These are phyloP conservation scores for Hypothenemus hampei DNA, from an alignment of 1,140 invertebrate genomes.

Conservation along the genomic window DNA sequence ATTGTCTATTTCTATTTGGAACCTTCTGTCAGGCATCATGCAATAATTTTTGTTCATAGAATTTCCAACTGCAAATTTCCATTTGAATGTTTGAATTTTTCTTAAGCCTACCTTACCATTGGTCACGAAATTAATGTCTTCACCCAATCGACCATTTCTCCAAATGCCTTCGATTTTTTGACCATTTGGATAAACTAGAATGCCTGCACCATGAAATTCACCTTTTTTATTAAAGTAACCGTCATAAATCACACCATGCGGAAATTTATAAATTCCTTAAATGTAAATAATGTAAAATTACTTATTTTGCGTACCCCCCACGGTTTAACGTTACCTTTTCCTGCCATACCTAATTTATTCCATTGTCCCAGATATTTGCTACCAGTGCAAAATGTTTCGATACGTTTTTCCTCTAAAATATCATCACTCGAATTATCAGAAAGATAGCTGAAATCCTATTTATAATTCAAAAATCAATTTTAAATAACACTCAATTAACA, in stretches of 20 bases:
- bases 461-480: too few relatives aligned
- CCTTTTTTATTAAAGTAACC: constrained; percentile 51
- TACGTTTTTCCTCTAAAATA: neutral
- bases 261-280: constrained; percentile 22
- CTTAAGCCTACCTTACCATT: neutral
- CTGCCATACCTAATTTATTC: constrained; percentile 52
- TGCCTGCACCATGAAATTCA: constrained; percentile 52
- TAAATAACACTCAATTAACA: neutral
- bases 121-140: constrained; percentile 3
- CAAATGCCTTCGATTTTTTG: constrained; percentile 48
- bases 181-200: constrained; percentile 48
- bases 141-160: constrained; percentile 44
- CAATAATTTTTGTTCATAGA: constrained; percentile 45
- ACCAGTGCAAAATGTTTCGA: constrained; percentile 46
- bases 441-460: neutral
- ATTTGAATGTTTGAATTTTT: neutral
- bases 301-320: neutral
- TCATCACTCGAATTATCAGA: neutral
- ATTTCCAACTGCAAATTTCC: neutral
- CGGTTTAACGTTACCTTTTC: constrained; percentile 43
- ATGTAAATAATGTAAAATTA: constrained; percentile 1
- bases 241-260: constrained; percentile 48
- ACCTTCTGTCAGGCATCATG: constrained; percentile 49
- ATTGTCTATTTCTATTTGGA: constrained; percentile 25
- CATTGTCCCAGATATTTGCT: constrained; percentile 51